A percentile compares a stretch with the other conserved stretches of the same genome.
phyloP scores from a whole-genome alignment of 1,140 invertebrate species.

The Ridgeia piscesae region DNA sequence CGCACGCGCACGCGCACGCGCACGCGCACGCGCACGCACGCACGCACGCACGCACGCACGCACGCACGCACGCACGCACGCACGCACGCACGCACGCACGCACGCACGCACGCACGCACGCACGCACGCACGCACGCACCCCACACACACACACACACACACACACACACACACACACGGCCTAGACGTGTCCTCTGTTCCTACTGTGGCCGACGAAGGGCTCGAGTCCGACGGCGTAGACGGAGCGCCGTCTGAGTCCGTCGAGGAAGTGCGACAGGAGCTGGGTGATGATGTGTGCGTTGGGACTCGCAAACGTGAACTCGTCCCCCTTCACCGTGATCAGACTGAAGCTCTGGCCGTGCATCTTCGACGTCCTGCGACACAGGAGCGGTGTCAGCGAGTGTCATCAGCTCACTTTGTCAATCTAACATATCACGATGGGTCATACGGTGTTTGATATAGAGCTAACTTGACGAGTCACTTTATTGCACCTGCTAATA shows the following conservation, averaged over 20 bases:
- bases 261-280: conserved; percentile 37
- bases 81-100: too few species aligned
- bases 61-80: too few species aligned
- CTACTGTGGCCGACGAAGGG: conserved; percentile 37
- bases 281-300: conserved; percentile 37
- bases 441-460: too few species aligned
- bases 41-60: too few species aligned
- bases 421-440: too few species aligned
- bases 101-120: too few species aligned
- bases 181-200: background rate
- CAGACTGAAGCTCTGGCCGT: conserved; percentile 36
- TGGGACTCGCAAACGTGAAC: conserved; percentile 34
- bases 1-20: too few species aligned
- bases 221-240: conserved; percentile 38
- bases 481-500: too few species aligned
- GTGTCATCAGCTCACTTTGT: too few species aligned
- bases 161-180: background rate
- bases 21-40: too few species aligned
- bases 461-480: too few species aligned
- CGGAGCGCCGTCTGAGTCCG: conserved; percentile 37
- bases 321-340: conserved; percentile 40
- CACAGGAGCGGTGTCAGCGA: conserved; percentile 70
- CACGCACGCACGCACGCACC: background rate
- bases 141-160: too few species aligned
- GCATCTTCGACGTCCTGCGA: conserved; percentile 21